A percentile compares a stretch with the other conserved stretches of the same genome.
phyloP scores from a whole-genome alignment of 2,888 invertebrate species.

The Caenorhabditis sp. region DNA sequence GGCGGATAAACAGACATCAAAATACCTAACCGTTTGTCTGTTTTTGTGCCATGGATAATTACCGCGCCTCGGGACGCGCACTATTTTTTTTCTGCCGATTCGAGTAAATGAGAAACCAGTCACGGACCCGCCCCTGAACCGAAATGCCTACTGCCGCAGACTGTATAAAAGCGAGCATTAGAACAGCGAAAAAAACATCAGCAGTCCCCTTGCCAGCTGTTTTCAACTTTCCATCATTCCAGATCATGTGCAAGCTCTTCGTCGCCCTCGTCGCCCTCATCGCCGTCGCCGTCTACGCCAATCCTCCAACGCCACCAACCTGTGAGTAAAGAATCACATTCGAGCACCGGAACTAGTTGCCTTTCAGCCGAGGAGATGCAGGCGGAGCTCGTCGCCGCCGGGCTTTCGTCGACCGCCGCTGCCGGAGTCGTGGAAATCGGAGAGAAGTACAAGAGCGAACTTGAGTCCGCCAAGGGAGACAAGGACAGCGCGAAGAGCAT shows the following conservation, averaged over 20 bases:
- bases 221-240: not conserved
- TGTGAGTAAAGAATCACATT: too few relatives aligned
- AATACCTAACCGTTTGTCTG: conserved; percentile 31
- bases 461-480: conserved; percentile 18
- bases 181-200: conserved; percentile 10
- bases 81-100: conserved; percentile 13
- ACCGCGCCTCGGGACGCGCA: not conserved
- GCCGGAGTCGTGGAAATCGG: conserved; percentile 17
- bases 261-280: conserved; percentile 21
- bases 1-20: conserved; percentile 23
- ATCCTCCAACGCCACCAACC: conserved; percentile 24
- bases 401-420: conserved; percentile 16
- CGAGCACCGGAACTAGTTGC: too few relatives aligned
- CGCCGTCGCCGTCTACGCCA: conserved; percentile 19
- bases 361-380: conserved; percentile 30
- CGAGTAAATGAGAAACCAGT: conserved; percentile 41
- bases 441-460: conserved; percentile 34
- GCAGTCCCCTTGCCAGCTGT: not conserved
- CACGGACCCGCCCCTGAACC: conserved; percentile 19
- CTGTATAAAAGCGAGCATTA: conserved; percentile 4
- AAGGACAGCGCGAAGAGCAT: conserved; percentile 17
- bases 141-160: not conserved
- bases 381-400: conserved; percentile 21
- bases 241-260: conserved; percentile 30
- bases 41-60: conserved; percentile 37